Base-by-base conservation (phyloP, 1,140 invertebrate genomes). In the Phortica variegata region DNA sequence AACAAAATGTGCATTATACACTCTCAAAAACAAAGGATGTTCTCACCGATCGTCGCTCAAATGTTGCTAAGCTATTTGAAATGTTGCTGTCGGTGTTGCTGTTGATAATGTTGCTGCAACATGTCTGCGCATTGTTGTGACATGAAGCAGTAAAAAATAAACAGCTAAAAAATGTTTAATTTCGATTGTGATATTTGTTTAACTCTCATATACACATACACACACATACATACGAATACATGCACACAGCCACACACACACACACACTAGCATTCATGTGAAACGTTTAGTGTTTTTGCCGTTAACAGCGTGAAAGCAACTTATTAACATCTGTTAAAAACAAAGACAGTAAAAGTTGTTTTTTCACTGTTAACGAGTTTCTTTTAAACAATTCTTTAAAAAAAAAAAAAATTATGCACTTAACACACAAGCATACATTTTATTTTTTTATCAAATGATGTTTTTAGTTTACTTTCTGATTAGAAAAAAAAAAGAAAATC, bases 171-270 rank as follows among this genome's bases (percentile, higher is more conserved):
- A 65, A 69, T 69, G 69, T 57, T 68, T 68, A 65, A 69, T 68
- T 68, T 69, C 60, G 54, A 68, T 68, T 68, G 63, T 68, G 63
- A 68, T 68, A 68, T 68, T 68, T 68, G 63, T 68, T 68, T 65
- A 68, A 66, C 62, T 66, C 61, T 60, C 49, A 4, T 5, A 57
- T 40, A 56, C 55, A 54, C 52, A 52, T 32, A 58, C 29, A 54
- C 43, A 45, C 15, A 48, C 51, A 39, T 15, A 48, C 17, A 56
- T 26, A n/a, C n/a, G n/a, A n/a, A n/a, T n/a, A n/a, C n/a, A n/a
- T n/a, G n/a, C 41, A 58, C 23, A 47, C 21, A 38, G 33, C 53
- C 20, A 39, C 8, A 40, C 17, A 51, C 37, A 53, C 36, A 43
- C 17, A 39, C 23, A 58, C 18, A 44, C 4, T 31, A 26, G 43